Conservation (phyloP, 2,797 vertebrate species). For the Serranus cabrilla region DNA sequence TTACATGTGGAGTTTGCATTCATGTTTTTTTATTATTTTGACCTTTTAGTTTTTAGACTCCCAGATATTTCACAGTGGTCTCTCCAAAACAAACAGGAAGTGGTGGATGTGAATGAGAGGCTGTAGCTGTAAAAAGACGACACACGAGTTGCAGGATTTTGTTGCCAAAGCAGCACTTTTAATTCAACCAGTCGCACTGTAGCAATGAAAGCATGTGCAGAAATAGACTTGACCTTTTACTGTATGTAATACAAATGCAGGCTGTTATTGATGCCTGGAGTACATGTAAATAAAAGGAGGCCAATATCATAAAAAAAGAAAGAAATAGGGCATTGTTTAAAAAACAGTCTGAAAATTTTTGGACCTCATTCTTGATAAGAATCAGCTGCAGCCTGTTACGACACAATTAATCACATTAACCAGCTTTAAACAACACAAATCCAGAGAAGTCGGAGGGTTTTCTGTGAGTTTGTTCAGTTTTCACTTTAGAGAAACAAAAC, state of each 20-base stretch:
- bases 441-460: background rate
- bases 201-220: conserved; percentile 14
- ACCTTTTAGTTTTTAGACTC: conserved; percentile 29
- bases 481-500: background rate
- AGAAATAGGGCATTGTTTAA: background rate
- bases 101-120: conserved; percentile 14
- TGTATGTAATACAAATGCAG: conserved; percentile 5
- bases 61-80: background rate
- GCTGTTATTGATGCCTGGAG: background rate
- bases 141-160: background rate
- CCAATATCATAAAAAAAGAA: conserved; percentile 6
- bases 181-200: conserved; percentile 17
- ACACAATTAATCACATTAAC: no score
- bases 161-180: conserved; percentile 50
- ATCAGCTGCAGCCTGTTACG: no score
- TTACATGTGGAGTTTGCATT: conserved; percentile 13
- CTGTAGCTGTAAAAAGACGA: conserved; percentile 26
- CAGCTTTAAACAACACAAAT: background rate
- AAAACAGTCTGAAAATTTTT: conserved; percentile 19
- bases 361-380: no score
- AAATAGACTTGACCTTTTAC: conserved; percentile 31
- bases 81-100: background rate
- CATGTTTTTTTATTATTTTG: conserved; percentile 22
- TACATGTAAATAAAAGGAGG: conserved; percentile 12
- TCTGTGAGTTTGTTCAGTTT: background rate